phyloP scores from a whole-genome alignment of 1,140 invertebrate genomes.

The Calephelis nemesis region DNA sequence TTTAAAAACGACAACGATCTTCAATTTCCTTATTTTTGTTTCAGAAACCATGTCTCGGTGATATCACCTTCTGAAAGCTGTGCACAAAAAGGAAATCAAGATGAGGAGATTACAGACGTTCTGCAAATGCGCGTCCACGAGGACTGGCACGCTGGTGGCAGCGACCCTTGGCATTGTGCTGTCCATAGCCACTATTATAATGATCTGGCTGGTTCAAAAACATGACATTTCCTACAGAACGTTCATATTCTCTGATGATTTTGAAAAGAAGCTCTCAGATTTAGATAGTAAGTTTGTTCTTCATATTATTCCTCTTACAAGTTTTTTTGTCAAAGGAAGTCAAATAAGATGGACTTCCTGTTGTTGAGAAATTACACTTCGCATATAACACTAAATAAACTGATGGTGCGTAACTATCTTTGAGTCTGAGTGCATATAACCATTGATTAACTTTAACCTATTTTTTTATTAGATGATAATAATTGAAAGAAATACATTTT shows the following conservation, averaged over 20 bases:
- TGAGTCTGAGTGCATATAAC: too few relatives aligned
- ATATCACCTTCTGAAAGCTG: slow-evolving; percentile 16
- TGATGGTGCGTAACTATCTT: too few relatives aligned
- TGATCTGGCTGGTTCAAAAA: slow-evolving; percentile 56
- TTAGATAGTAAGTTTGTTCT: slow-evolving; percentile 77
- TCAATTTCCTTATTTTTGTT: slow-evolving; percentile 27
- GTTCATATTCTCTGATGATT: slow-evolving; percentile 82
- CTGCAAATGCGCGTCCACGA: slow-evolving; percentile 84
- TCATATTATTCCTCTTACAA: too few relatives aligned
- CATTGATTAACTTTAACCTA: too few relatives aligned
- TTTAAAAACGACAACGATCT: too few relatives aligned
- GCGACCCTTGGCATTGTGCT: slow-evolving; percentile 84
- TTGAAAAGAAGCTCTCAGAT: slow-evolving; percentile 75
- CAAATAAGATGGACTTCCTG: too few relatives aligned
- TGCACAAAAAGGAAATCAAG: slow-evolving; percentile 35
- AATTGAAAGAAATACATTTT: too few relatives aligned
- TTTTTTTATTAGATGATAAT: too few relatives aligned
- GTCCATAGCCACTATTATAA: slow-evolving; percentile 77
- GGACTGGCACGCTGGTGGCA: slow-evolving; percentile 81
- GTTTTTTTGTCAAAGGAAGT: too few relatives aligned
- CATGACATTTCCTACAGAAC: slow-evolving; percentile 82
- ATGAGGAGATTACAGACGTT: slow-evolving; percentile 77
- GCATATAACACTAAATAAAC: too few relatives aligned
- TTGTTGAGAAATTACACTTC: too few relatives aligned
- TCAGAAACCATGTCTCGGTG: slow-evolving; percentile 47